Evolutionary conservation across 1,140 invertebrate species (phyloP), one percentile per base, ranked within the genome.

Genomic region (Drosophila parabipectinata): DNA sequence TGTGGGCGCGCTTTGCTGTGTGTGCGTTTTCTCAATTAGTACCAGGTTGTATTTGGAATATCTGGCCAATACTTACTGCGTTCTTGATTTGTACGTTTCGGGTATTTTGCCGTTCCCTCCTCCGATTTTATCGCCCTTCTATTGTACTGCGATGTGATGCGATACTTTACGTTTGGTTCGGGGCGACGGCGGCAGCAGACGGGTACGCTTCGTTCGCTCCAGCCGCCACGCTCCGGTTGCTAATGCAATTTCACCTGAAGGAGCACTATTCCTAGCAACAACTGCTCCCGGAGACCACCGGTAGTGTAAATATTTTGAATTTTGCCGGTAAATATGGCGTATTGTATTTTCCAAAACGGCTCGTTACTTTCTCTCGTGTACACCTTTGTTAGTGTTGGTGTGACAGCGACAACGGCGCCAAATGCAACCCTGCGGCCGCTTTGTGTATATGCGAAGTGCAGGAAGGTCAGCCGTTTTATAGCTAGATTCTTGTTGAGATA

Each of bases 281-380:
- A 69, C 39, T 51, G 63, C 71, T 90, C 32, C 48, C 60, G 63
- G 28, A 79, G 56, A 58, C 55, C 56, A 67, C 63, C 59, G 63
- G 63, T 74, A 89, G 89, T 90, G 87, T 90, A 90, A 90, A 90
- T 90, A 85, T 90, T 90, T 90, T 90, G 87, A 90, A 90, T 90
- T 90, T 90, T 90, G 87, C 87, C 87, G 87, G 87, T 90, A 90
- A 90, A 90, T 87, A 90, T 90, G 87, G 87, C 87, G 87, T 90
- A 90, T 87, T 90, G 85, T 85, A 83, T 90, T 90, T 90, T 90
- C 81, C 85, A 85, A 90, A 90, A 85, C 78, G 81, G 81, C 81
- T 87, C 77, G 62, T 75, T 76, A 89, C 85, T 89, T 85, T 89
- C 85, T 88, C 80, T 80, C 79, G 77, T 80, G 77, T 75, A 59